A percentile compares a stretch with the other conserved stretches of the same genome.
These are phyloP conservation scores for Pteronura brasiliensis DNA, from an alignment of 2,113 vertebrate species.

Conservation along the genomic window DNA sequence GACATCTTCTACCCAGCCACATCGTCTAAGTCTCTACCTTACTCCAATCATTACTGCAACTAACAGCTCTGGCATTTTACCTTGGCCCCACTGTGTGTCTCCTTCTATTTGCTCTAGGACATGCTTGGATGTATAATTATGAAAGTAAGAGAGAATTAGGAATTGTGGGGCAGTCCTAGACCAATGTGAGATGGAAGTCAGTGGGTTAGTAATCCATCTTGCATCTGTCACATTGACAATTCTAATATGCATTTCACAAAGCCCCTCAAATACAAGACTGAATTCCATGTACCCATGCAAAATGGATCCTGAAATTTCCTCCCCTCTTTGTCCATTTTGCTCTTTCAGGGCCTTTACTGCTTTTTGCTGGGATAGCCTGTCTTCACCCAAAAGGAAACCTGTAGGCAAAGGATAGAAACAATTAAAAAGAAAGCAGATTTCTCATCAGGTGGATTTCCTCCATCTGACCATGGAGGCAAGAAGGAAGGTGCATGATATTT, in stretches of 20 bases:
- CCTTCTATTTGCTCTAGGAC: background rate
- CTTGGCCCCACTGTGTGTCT: background rate
- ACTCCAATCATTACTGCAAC: background rate
- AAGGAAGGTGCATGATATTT: background rate
- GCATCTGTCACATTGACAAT: background rate
- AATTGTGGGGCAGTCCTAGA: background rate
- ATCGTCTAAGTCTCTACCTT: background rate
- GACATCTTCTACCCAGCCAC: background rate
- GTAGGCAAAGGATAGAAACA: background rate
- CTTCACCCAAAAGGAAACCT: background rate
- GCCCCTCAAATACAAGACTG: background rate
- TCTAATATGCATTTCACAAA: background rate
- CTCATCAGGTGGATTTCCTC: background rate
- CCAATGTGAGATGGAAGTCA: background rate
- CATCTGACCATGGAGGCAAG: background rate
- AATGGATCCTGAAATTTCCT: background rate
- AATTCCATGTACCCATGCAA: background rate
- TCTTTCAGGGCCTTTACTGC: background rate
- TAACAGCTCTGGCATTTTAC: background rate
- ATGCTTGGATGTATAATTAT: background rate
- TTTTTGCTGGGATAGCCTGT: background rate
- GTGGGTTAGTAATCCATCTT: background rate
- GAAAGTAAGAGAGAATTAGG: background rate
- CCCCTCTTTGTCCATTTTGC: background rate
- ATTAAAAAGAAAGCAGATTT: background rate